phyloP scores from a whole-genome alignment of 2,797 vertebrate species.

The Fistularia tabacaria region DNA sequence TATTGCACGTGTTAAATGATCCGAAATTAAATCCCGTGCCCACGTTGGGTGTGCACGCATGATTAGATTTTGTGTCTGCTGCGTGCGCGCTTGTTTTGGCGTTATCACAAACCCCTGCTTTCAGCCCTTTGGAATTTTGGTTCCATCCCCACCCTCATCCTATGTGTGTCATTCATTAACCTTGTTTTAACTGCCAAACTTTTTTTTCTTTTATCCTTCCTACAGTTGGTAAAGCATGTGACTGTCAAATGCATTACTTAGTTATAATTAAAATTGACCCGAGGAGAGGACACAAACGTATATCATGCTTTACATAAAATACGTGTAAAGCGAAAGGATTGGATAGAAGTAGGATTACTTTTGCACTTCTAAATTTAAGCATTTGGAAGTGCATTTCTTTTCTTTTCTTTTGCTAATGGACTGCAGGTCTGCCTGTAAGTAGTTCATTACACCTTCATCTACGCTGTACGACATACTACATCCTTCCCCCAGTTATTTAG shows the following conservation, averaged over 20 bases:
- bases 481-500: too few relatives aligned
- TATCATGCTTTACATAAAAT: too few relatives aligned
- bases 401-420: too few relatives aligned
- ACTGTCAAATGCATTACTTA: conserved; percentile 21
- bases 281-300: conserved; percentile 10
- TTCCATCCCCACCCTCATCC: conserved; percentile 8
- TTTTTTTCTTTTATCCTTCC: conserved; percentile 17
- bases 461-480: too few relatives aligned
- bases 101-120: not conserved
- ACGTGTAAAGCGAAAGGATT: too few relatives aligned
- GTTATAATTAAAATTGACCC: conserved; percentile 10
- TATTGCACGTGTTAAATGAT: conserved; percentile 6
- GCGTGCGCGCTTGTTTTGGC: not conserved
- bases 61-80: not conserved
- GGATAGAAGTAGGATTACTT: too few relatives aligned
- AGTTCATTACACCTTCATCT: too few relatives aligned
- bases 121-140: conserved; percentile 7
- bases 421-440: too few relatives aligned
- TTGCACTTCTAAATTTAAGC: too few relatives aligned
- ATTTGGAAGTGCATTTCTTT: too few relatives aligned
- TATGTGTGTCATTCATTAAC: conserved; percentile 32
- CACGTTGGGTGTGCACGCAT: not conserved
- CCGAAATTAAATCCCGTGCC: too few relatives aligned
- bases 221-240: conserved; percentile 21
- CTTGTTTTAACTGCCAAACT: conserved; percentile 31